Conservation (phyloP, 2,888 invertebrate genomes). For the Dasypolia templi region DNA sequence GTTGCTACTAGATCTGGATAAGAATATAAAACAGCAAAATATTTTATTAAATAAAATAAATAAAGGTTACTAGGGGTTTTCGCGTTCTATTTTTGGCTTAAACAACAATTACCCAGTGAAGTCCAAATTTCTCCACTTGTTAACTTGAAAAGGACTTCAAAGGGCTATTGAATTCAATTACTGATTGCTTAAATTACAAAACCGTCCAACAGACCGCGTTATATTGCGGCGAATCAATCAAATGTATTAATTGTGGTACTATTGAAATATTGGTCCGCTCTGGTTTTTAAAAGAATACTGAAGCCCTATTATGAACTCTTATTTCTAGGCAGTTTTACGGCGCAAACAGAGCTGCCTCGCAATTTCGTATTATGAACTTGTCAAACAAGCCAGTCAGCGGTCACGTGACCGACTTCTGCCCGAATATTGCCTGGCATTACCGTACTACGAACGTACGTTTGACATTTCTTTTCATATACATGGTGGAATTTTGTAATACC, state of each 20-base stretch:
- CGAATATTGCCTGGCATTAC: too few relatives aligned
- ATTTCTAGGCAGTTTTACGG: too few relatives aligned
- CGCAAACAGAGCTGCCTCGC: too few relatives aligned
- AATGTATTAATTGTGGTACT: constrained; percentile 19
- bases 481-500: too few relatives aligned
- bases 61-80: too few relatives aligned
- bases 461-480: too few relatives aligned
- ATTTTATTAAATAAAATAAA: background rate
- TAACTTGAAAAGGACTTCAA: constrained; percentile 32
- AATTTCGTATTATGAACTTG: too few relatives aligned
- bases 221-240: constrained; percentile 23
- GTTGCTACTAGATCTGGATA: background rate
- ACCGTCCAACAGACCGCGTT: constrained; percentile 8
- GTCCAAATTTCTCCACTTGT: constrained; percentile 12
- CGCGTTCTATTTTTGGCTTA: background rate
- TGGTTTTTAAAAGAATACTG: background rate
- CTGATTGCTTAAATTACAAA: constrained; percentile 43
- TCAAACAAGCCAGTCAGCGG: too few relatives aligned
- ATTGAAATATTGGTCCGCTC: background rate
- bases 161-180: constrained; percentile 35
- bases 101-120: constrained; percentile 17
- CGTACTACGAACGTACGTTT: too few relatives aligned
- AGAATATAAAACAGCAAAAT: background rate
- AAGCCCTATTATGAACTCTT: too few relatives aligned
- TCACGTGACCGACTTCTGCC: too few relatives aligned